Conservation (phyloP, 2,797 vertebrate species). For the Bradypodion ventrale region DNA sequence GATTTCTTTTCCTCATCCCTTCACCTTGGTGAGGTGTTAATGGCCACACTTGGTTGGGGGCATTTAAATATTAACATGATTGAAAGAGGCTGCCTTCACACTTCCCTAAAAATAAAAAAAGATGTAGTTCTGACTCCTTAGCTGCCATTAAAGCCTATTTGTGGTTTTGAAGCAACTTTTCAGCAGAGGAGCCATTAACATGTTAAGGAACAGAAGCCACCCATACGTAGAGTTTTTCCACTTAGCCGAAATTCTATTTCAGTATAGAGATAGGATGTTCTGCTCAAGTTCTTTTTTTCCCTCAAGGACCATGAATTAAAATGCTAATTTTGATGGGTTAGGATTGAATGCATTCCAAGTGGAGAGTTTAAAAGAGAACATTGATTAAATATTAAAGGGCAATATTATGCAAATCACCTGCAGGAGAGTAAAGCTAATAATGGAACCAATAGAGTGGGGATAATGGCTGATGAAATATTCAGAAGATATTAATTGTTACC, state of each 20-base stretch:
- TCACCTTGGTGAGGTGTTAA: conserved; percentile 39
- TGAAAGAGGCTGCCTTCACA: conserved; percentile 7
- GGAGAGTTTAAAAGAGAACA: conserved; percentile 28
- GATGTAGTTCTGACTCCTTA: neutral
- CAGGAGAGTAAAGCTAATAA: conserved; percentile 25
- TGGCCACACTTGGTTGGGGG: conserved; percentile 23
- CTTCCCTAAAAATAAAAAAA: conserved; percentile 24
- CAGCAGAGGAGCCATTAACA: conserved; percentile 8
- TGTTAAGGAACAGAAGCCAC: conserved; percentile 22
- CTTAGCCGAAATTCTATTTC: neutral
- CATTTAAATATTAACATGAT: conserved; percentile 36
- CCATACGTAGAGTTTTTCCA: neutral
- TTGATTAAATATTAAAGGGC: conserved; percentile 18
- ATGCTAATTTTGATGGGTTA: conserved; percentile 7
- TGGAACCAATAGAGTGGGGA: conserved; percentile 5
- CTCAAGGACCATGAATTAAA: neutral
- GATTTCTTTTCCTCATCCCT: conserved; percentile 10
- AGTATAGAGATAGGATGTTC: neutral
- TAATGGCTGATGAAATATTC: conserved; percentile 12
- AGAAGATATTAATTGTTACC: conserved; percentile 16
- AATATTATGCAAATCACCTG: conserved; percentile 23
- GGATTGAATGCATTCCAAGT: conserved; percentile 14
- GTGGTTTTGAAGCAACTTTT: conserved; percentile 30
- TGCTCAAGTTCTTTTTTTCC: neutral
- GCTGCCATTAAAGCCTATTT: conserved; percentile 12